Conservation (phyloP, 2,113 vertebrate species). For the Egretta garzetta region DNA sequence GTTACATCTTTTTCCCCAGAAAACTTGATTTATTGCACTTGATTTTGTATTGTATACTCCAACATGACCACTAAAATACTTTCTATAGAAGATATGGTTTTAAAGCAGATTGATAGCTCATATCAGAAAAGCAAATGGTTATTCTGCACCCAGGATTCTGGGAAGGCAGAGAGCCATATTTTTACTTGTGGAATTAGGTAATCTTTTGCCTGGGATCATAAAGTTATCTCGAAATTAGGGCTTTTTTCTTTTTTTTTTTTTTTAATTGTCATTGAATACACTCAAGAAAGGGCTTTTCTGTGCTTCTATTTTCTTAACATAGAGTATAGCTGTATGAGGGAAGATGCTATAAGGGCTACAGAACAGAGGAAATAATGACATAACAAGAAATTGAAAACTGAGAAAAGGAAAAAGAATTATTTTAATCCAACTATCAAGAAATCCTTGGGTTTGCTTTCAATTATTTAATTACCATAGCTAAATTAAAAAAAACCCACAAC, state of each 20-base stretch:
- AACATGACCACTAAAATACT: neutral
- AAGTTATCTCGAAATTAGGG: neutral
- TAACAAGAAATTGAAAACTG: neutral
- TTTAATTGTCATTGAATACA: neutral
- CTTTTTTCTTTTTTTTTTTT: neutral
- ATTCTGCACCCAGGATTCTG: neutral
- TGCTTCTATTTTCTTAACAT: neutral
- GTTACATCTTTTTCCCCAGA: rapidly evolving
- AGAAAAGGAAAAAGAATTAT: neutral
- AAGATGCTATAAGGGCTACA: neutral
- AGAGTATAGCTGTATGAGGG: neutral
- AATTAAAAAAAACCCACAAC: neutral
- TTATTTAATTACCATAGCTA: neutral
- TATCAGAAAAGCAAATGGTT: neutral
- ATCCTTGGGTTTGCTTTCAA: neutral
- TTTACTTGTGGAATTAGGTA: neutral
- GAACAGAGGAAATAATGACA: neutral
- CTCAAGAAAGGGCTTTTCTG: neutral
- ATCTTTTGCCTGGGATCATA: neutral
- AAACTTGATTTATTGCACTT: neutral
- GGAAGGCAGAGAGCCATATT: neutral
- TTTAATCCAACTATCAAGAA: neutral
- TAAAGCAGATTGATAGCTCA: neutral
- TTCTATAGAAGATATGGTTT: neutral
- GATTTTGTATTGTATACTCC: neutral